These are phyloP conservation scores for Mythimna pallens DNA, from an alignment of 2,888 invertebrate species.

Conservation along the genomic window DNA sequence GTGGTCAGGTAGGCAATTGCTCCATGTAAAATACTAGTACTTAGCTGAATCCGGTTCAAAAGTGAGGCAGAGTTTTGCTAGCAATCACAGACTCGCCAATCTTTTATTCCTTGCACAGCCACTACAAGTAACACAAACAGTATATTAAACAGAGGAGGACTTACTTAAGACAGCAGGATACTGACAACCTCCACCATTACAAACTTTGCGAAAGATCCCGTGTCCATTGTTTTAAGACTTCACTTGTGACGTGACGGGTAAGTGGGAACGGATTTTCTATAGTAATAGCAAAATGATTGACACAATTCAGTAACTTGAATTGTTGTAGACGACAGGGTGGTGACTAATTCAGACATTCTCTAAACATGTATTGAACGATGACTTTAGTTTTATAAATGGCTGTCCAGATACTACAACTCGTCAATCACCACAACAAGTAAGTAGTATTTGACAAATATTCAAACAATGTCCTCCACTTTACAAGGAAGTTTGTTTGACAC, in stretches of 20 bases:
- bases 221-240: slow-evolving; percentile 53
- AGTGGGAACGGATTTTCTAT: neutral
- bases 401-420: too few species aligned
- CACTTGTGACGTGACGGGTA: neutral
- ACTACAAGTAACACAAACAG: slow-evolving; percentile 53
- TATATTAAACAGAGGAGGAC: slow-evolving; percentile 77
- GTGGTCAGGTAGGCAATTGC: too few species aligned
- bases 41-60: too few species aligned
- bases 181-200: slow-evolving; percentile 75
- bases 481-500: neutral
- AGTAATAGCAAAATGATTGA: neutral
- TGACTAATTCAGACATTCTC: neutral
- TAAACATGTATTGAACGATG: neutral
- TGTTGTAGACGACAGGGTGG: neutral
- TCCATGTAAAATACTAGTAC: too few species aligned
- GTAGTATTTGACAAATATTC: too few species aligned
- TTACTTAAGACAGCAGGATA: slow-evolving; percentile 75
- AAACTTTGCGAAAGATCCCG: slow-evolving; percentile 61
- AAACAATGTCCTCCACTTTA: too few species aligned
- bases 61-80: too few species aligned
- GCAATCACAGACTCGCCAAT: slow-evolving; percentile 21
- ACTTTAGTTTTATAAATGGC: neutral
- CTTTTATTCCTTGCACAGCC: slow-evolving; percentile 26
- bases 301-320: too few species aligned
- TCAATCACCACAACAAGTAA: too few species aligned